Conservation (phyloP, 2,797 vertebrate genomes). For the Pogoniulus pusillus region DNA sequence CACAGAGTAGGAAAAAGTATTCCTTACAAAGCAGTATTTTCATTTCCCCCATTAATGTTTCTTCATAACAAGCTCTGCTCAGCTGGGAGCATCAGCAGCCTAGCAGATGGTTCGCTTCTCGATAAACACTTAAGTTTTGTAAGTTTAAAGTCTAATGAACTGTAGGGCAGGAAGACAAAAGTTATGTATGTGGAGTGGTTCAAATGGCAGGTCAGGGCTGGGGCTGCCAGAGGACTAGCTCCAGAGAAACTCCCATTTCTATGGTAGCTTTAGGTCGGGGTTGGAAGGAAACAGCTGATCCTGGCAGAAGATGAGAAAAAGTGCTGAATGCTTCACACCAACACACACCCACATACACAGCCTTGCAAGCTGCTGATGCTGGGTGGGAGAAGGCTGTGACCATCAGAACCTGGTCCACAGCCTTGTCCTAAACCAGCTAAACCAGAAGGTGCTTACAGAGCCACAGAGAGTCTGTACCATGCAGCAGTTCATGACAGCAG, state of each 20-base stretch:
- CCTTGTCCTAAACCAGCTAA: not conserved
- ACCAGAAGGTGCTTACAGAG: not conserved
- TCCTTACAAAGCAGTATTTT: constrained; percentile 25
- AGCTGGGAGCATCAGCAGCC: constrained; percentile 47
- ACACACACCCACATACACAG: not conserved
- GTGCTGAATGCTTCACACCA: not conserved
- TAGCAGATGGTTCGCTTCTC: constrained; percentile 52
- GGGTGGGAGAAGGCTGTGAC: not conserved
- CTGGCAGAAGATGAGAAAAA: not conserved
- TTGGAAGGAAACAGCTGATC: not conserved
- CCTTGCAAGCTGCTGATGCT: not conserved
- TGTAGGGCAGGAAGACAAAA: constrained; percentile 33
- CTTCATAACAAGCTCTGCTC: constrained; percentile 8
- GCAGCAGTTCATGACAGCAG: not conserved
- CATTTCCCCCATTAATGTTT: constrained; percentile 16
- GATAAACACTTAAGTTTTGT: constrained; percentile 20
- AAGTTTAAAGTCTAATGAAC: constrained; percentile 60
- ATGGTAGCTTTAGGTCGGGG: not conserved
- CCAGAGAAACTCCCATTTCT: not conserved
- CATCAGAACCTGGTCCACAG: not conserved
- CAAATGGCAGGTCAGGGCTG: constrained; percentile 35
- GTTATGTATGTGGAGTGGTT: not conserved
- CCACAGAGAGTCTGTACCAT: not conserved
- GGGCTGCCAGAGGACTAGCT: not conserved
- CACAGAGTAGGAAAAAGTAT: constrained; percentile 8